Base-by-base conservation (phyloP, 2,797 vertebrate genomes). In the Ceyx erithaca region DNA sequence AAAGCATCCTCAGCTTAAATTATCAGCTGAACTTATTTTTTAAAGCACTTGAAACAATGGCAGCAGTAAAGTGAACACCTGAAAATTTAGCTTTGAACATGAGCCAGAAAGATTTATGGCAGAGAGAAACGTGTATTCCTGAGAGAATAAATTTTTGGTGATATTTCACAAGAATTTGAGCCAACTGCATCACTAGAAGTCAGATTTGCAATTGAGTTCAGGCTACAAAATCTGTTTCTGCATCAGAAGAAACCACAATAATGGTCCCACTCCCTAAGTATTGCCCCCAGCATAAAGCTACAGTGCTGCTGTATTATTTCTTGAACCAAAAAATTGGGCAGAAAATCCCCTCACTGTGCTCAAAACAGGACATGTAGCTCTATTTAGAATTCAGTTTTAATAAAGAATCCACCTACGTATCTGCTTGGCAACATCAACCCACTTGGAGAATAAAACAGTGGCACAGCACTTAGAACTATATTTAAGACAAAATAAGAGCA, bases 401-500 rank as follows among this genome's bases (percentile, higher is more conserved):
- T 43, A 52, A 84, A 70, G 46, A 90, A 51, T 35, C 75, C 57
- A 57, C 26, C 6, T 35, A 66, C 19, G 21, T 62, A 28, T 46
- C 55, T 71, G n/a, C 63, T 59, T 4, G 2, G 14, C 26, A 72
- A 69, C 40, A 23, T 61, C 13, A 89, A 80, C 10, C 41, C 43
- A 15, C 23, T 5, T 9, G 3, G 52, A 41, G 18, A 76, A n/a
- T 14, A 28, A 79, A 49, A 73, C 0, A 0, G 17, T n/a, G 13
- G 35, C 30, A 45, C 16, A 57, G 25, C 30, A 35, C 40, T 61
- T n/a, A 46, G 8, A 72, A 68, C 41, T n/a, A 55, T 0, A 0
- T 22, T 54, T 35, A 86, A 62, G 62, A 46, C 25, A 73, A 80
- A 76, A 21, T 4, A 12, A 62, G 30, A 14, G 18, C 30, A 45